phyloP scores from a whole-genome alignment of 1,140 invertebrate species.

The Tribolium madens region DNA sequence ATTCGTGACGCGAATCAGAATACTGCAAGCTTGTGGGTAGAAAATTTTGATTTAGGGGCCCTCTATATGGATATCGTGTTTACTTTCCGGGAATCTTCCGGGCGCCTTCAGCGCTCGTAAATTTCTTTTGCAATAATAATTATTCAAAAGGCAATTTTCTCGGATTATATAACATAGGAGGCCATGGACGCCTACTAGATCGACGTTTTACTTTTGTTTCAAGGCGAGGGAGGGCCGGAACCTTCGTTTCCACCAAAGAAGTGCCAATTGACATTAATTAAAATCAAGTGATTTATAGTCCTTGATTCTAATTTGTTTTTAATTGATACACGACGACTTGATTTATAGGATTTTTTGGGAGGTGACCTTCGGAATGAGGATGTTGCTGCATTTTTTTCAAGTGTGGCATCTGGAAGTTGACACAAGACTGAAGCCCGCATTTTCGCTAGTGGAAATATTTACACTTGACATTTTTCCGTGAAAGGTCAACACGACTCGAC shows the following conservation, averaged over 20 bases:
- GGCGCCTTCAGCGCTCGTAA: conserved; percentile 29
- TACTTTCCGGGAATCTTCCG: not conserved
- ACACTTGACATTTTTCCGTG: conserved; percentile 19
- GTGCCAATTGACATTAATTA: conserved; percentile 37
- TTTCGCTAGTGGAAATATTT: conserved; percentile 13
- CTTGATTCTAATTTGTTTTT: conserved; percentile 28
- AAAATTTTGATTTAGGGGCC: not conserved
- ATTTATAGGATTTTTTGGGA: not conserved
- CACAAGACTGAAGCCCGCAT: not conserved
- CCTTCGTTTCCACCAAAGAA: conserved; percentile 31
- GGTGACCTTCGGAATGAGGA: not conserved
- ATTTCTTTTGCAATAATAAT: conserved; percentile 38
- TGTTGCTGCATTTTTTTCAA: conserved; percentile 3
- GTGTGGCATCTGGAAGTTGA: not conserved
- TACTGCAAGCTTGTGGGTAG: not conserved
- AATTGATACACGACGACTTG: conserved; percentile 1
- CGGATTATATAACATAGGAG: conserved; percentile 23
- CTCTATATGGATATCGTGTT: not conserved
- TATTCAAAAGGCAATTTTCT: conserved; percentile 38
- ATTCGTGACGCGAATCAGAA: not conserved
- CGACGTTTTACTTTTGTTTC: conserved; percentile 29
- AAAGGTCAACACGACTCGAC: conserved; percentile 16
- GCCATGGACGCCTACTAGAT: conserved; percentile 28
- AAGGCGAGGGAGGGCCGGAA: conserved; percentile 32
- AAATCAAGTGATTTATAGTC: conserved; percentile 25